Percentiles rank a stretch among this genome's conserved stretches.
Evolutionary conservation across 2,888 invertebrate species (phyloP).

Genomic region (Plemyria rubiginata): DNA sequence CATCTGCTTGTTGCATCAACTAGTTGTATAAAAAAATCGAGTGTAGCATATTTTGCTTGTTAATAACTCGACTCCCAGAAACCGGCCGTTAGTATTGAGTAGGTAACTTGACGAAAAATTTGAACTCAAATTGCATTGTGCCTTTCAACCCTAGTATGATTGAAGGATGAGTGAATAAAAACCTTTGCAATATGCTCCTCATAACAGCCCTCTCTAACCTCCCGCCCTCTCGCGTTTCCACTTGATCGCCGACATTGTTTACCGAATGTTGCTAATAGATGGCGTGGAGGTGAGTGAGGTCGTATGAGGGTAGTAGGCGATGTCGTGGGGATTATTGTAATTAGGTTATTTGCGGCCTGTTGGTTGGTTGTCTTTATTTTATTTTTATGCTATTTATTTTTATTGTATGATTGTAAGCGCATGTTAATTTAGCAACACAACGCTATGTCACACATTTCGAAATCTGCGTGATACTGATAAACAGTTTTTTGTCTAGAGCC

Average conservation of each 20-base stretch:
- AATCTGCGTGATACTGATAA: too few relatives aligned
- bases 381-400: background rate
- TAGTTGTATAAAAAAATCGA: too few relatives aligned
- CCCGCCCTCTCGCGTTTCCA: constrained; percentile 9
- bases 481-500: too few relatives aligned
- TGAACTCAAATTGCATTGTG: constrained; percentile 9
- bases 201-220: constrained; percentile 8
- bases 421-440: too few relatives aligned
- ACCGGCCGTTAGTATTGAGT: background rate
- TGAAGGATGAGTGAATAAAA: constrained; percentile 18
- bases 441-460: too few relatives aligned
- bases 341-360: background rate
- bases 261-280: constrained; percentile 5
- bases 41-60: background rate
- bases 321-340: constrained; percentile 3
- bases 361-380: background rate
- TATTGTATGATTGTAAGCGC: too few relatives aligned
- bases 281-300: constrained; percentile 2
- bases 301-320: constrained; percentile 1
- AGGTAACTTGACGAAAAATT: background rate
- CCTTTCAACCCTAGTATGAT: constrained; percentile 1
- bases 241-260: constrained; percentile 12
- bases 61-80: background rate
- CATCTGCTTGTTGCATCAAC: too few relatives aligned
- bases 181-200: constrained; percentile 23